These are phyloP conservation scores for Lutjanus erythropterus DNA, from an alignment of 2,113 vertebrate genomes.

Conservation along the genomic window DNA sequence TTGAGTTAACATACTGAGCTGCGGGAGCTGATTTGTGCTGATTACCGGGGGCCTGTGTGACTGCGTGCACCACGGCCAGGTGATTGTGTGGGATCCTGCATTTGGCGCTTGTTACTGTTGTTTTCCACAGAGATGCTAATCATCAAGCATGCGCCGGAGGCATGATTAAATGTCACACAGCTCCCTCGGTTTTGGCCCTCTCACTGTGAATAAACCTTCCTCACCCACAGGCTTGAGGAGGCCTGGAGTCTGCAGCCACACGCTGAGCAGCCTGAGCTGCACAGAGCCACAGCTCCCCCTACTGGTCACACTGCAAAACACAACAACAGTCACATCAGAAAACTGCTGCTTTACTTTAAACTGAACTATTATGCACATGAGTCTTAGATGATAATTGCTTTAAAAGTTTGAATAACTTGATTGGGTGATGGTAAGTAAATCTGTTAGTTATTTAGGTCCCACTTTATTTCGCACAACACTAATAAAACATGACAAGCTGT, in stretches of 20 bases:
- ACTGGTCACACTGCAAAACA: conserved; percentile 4
- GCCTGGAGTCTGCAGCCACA: neutral
- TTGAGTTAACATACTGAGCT: conserved; percentile 41
- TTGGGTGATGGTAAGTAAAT: no score
- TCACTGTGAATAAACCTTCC: conserved; percentile 66
- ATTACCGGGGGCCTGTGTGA: conserved; percentile 50
- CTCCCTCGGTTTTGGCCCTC: conserved; percentile 58
- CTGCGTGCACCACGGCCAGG: conserved; percentile 45
- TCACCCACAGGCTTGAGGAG: conserved; percentile 19
- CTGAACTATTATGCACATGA: neutral
- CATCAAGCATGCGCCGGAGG: conserved; percentile 64
- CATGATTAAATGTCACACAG: conserved; percentile 75
- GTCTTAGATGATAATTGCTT: neutral
- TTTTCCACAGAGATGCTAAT: conserved; percentile 76
- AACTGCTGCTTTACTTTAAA: neutral
- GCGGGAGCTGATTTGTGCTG: conserved; percentile 54
- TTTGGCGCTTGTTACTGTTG: conserved; percentile 65
- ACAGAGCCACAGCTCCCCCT: conserved; percentile 75
- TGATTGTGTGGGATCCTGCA: conserved; percentile 67
- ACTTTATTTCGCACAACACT: no score
- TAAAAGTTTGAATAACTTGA: no score
- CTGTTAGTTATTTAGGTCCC: neutral
- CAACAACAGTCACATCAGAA: conserved; percentile 7
- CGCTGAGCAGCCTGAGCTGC: neutral
- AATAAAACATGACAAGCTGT: no score